Evolutionary conservation across 1,140 invertebrate species (phyloP), one percentile per base, ranked within the genome.

Genomic region (Aricia agestis): DNA sequence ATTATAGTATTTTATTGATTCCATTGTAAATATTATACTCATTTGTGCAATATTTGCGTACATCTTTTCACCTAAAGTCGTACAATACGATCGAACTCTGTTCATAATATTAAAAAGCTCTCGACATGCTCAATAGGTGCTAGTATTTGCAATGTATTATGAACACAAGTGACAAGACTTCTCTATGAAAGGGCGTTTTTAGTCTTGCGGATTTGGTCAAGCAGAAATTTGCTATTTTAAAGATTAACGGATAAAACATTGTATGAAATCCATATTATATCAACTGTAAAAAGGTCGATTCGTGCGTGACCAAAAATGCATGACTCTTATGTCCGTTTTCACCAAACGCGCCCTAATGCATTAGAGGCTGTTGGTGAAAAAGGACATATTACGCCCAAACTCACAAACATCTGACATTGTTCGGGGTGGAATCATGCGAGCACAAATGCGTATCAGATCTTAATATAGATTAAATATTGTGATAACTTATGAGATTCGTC

Each of bases 401-500:
- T 63, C 59, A 63, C 17, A 63, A 63, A 63, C 59, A 61, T 61
- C n/a, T 61, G 59, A 61, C 59, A 63, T 63, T 25, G 17, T 59
- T 59, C 58, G 58, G 58, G 58, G 58, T 63, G 59, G 17, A 19
- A 63, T 45, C 15, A 72, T 42, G 80, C 79, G 80, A 86, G 85
- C 86, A 88, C 85, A 87, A 89, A 84, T 77, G 77, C 83, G 80
- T 82, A 84, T 77, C 85, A 87, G 85, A 87, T 88, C 85, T 87
- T 88, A 82, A 81, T 82, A 70, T 90, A 88, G 85, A 80, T 83
- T 89, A 89, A 82, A 87, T 82, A 85, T 84, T 89, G 87, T 91
- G 87, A 91, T 89, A 91, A 85, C 80, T 82, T 83, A 84, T 88
- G 88, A 91, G 87, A 91, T 88, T 89, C 81, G 76, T 80, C 82